Conservation (phyloP, 2,888 invertebrate species). For the Aplocera efformata region DNA sequence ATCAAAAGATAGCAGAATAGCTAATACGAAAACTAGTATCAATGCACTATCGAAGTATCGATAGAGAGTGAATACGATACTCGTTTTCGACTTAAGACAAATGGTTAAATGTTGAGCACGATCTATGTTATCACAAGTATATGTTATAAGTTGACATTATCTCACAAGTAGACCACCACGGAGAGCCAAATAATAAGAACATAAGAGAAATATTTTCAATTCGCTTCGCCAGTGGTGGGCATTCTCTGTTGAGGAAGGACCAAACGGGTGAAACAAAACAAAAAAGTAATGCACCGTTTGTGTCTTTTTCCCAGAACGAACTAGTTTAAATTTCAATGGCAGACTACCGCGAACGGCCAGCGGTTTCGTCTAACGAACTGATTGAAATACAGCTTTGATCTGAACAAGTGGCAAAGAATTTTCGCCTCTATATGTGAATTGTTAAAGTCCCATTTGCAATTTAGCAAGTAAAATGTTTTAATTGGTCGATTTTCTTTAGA, state of each 20-base stretch:
- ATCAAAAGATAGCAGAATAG: too few relatives aligned
- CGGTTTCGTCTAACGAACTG: slow-evolving; percentile 71
- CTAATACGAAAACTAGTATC: too few relatives aligned
- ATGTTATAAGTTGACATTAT: too few relatives aligned
- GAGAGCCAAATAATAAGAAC: slow-evolving; percentile 13
- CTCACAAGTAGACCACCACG: slow-evolving; percentile 11
- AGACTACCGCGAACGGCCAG: slow-evolving; percentile 63
- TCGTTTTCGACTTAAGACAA: too few relatives aligned
- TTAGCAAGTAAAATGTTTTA: slow-evolving; percentile 23
- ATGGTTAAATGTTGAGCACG: too few relatives aligned
- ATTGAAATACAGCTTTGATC: slow-evolving; percentile 72
- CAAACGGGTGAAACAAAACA: slow-evolving; percentile 28
- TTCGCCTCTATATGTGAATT: slow-evolving; percentile 1
- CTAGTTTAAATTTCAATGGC: slow-evolving; percentile 78
- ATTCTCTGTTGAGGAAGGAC: slow-evolving; percentile 58
- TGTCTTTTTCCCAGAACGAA: slow-evolving; percentile 59
- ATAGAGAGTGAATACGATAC: too few relatives aligned
- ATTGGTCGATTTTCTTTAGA: slow-evolving; percentile 4
- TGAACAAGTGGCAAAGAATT: slow-evolving; percentile 21
- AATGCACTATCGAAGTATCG: too few relatives aligned
- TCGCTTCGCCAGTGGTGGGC: slow-evolving; percentile 35
- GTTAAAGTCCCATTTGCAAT: slow-evolving; percentile 23
- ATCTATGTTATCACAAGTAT: too few relatives aligned
- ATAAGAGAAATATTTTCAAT: slow-evolving; percentile 32
- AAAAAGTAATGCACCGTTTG: slow-evolving; percentile 43